Percentiles rank a stretch among this genome's conserved stretches.
Evolutionary conservation across 2,113 vertebrate species (phyloP).

Genomic region (Oreochromis tanganicae): DNA sequence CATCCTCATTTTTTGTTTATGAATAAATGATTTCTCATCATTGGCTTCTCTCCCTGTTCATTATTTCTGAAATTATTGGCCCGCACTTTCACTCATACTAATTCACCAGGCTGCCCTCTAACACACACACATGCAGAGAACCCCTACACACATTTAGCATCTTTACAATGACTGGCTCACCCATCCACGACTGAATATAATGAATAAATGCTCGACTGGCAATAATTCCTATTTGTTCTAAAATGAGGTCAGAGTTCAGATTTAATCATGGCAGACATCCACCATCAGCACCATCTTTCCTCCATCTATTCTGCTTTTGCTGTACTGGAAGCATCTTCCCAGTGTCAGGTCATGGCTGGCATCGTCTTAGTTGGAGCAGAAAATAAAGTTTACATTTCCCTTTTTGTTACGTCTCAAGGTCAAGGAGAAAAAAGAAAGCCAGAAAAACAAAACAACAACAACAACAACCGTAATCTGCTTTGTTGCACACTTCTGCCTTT

Average conservation of each 20-base stretch:
- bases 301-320: slow-evolving; percentile 2
- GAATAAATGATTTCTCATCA: slow-evolving; percentile 56
- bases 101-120: slow-evolving; percentile 13
- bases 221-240: not conserved
- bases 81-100: slow-evolving; percentile 26
- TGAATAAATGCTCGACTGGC: not conserved
- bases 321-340: slow-evolving; percentile 1
- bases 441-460: not conserved
- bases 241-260: not conserved
- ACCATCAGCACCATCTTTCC: not conserved
- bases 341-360: not conserved
- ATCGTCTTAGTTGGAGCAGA: not conserved
- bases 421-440: not conserved
- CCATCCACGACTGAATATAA: not conserved
- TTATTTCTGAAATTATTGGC: slow-evolving; percentile 31
- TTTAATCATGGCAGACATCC: not conserved
- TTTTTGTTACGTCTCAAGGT: not conserved
- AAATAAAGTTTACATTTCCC: slow-evolving; percentile 25
- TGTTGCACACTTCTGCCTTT: not conserved
- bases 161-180: not conserved
- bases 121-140: not conserved
- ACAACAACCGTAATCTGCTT: not conserved
- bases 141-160: not conserved
- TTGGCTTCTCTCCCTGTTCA: slow-evolving; percentile 34
- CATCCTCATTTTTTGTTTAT: slow-evolving; percentile 44